A percentile compares a stretch with the other conserved stretches of the same genome.
phyloP scores from a whole-genome alignment of 2,113 vertebrate species.

The Apodemus speciosus region DNA sequence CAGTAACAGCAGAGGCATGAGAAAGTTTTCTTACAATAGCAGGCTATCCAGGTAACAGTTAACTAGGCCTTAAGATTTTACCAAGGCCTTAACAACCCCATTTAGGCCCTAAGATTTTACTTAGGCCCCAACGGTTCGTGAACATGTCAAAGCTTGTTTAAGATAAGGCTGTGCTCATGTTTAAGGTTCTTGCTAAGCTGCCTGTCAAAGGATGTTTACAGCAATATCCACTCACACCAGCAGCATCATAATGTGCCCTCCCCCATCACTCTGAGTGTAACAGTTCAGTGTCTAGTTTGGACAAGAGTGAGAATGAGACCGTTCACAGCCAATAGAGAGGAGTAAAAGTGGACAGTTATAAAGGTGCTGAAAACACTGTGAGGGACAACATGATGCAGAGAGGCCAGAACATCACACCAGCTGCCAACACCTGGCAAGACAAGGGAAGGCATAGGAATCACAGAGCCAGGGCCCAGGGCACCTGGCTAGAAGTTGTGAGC shows the following conservation, averaged over 20 bases:
- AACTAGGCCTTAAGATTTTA: too few relatives aligned
- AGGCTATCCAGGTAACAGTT: too few relatives aligned
- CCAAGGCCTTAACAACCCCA: too few relatives aligned
- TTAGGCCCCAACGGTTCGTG: not conserved
- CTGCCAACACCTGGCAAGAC: not conserved
- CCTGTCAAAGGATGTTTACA: not conserved
- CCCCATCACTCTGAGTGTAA: not conserved
- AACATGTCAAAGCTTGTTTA: not conserved
- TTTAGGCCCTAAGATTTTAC: too few relatives aligned
- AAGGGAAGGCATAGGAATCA: too few relatives aligned
- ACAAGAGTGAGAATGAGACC: too few relatives aligned
- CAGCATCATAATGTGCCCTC: not conserved
- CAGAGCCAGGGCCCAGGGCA: not conserved
- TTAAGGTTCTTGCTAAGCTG: not conserved
- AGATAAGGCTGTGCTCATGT: not conserved
- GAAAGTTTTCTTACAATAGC: too few relatives aligned
- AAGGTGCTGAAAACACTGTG: not conserved
- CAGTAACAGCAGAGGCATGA: too few relatives aligned
- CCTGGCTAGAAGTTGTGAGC: too few relatives aligned
- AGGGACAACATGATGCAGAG: accelerated
- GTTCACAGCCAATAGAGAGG: not conserved
- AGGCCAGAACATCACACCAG: not conserved
- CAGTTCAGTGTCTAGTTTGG: not conserved
- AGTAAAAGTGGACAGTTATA: not conserved
- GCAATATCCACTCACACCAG: not conserved